A percentile compares a stretch with the other conserved stretches of the same genome.
These are phyloP conservation scores for Pedicia rivosa DNA, from an alignment of 2,888 invertebrate species.

Conservation along the genomic window DNA sequence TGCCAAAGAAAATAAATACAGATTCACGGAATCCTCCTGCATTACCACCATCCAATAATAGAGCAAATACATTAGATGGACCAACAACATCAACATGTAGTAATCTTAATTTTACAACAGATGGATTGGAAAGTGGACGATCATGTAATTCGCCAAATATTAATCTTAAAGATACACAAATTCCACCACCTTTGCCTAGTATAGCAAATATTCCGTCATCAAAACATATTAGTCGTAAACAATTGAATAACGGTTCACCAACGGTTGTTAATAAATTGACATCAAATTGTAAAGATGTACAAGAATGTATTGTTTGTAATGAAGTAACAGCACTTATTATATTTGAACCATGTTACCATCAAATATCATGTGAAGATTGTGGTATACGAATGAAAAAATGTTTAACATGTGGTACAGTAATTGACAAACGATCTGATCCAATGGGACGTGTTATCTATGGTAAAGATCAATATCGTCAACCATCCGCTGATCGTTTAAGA, in stretches of 20 bases:
- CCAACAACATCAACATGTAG: conserved; percentile 2
- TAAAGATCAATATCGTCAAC: conserved; percentile 33
- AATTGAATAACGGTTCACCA: conserved; percentile 1
- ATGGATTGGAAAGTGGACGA: too few relatives aligned
- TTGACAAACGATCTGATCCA: conserved; percentile 37
- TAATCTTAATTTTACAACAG: too few relatives aligned
- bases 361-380: conserved; percentile 59
- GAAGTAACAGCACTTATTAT: conserved; percentile 45
- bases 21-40: conserved; percentile 13
- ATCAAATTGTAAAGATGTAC: conserved; percentile 18
- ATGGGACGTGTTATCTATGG: conserved; percentile 35
- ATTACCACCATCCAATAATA: conserved; percentile 10
- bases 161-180: conserved; percentile 1
- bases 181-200: not conserved
- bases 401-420: conserved; percentile 44
- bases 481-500: conserved; percentile 46
- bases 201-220: conserved; percentile 16
- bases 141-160: conserved; percentile 3
- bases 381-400: conserved; percentile 64
- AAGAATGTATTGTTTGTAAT: conserved; percentile 55
- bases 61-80: conserved; percentile 10
- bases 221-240: conserved; percentile 15
- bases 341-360: conserved; percentile 60
- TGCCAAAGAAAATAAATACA: conserved; percentile 20
- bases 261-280: not conserved